phyloP scores from a whole-genome alignment of 2,888 invertebrate species.

The Meteorus colon region DNA sequence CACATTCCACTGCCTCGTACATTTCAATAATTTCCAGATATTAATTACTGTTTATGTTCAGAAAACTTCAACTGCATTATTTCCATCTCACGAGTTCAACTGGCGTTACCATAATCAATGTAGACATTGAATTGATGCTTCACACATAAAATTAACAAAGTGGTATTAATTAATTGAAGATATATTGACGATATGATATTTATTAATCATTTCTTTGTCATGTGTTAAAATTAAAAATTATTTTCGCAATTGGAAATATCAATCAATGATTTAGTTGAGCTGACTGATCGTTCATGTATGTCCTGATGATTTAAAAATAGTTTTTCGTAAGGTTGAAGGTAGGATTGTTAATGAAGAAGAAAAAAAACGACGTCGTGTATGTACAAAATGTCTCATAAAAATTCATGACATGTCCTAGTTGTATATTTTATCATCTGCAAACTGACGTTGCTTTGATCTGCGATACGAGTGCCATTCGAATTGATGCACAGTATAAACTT shows the following conservation, averaged over 20 bases:
- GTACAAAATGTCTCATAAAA: not conserved
- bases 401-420: constrained; percentile 8
- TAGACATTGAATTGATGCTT: not conserved
- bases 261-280: too few species aligned
- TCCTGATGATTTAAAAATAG: too few species aligned
- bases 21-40: too few species aligned
- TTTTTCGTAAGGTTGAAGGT: not conserved
- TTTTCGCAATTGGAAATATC: too few species aligned
- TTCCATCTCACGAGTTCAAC: not conserved
- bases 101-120: too few species aligned
- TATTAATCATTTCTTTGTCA: too few species aligned
- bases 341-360: not conserved
- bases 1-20: too few species aligned
- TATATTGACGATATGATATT: too few species aligned
- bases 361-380: not conserved
- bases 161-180: not conserved
- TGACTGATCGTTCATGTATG: too few species aligned
- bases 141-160: not conserved
- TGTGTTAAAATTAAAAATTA: too few species aligned
- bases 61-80: not conserved
- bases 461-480: constrained; percentile 5
- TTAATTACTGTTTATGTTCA: too few species aligned
- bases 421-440: not conserved
- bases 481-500: constrained; percentile 19
- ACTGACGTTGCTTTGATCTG: constrained; percentile 14